phyloP scores from a whole-genome alignment of 2,797 vertebrate species.

The Danio aesculapii region DNA sequence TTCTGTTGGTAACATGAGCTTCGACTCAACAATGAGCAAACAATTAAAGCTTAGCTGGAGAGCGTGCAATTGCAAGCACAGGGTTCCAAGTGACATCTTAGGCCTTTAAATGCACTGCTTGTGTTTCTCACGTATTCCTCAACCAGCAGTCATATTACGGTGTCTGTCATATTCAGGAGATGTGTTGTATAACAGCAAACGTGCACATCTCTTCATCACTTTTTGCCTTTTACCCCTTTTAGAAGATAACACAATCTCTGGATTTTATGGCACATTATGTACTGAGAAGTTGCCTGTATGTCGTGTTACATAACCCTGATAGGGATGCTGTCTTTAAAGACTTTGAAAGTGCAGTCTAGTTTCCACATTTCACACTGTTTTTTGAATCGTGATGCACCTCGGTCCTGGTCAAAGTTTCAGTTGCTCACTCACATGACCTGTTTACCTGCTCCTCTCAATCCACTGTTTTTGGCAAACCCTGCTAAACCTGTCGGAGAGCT shows the following conservation, averaged over 20 bases:
- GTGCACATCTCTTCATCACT: slow-evolving; percentile 19
- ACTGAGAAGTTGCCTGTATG: slow-evolving; percentile 11
- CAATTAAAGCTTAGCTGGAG: slow-evolving; percentile 62
- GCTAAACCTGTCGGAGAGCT: slow-evolving; percentile 75
- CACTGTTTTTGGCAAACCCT: slow-evolving; percentile 55
- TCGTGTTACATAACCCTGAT: slow-evolving; percentile 8
- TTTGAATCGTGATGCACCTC: slow-evolving; percentile 1
- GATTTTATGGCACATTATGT: slow-evolving; percentile 60
- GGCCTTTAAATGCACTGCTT: not conserved
- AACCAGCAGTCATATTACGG: not conserved
- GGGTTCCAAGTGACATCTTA: not conserved
- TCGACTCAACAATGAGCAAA: slow-evolving; percentile 70
- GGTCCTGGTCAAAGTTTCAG: slow-evolving; percentile 28
- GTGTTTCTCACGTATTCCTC: not conserved
- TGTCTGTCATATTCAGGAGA: slow-evolving; percentile 8
- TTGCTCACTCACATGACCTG: slow-evolving; percentile 46
- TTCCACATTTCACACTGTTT: slow-evolving; percentile 10
- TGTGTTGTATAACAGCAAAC: slow-evolving; percentile 51
- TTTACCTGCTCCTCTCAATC: slow-evolving; percentile 50
- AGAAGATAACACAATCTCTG: slow-evolving; percentile 61
- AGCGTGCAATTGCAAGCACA: slow-evolving; percentile 63
- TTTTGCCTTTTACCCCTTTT: slow-evolving; percentile 61
- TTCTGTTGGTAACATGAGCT: slow-evolving; percentile 74
- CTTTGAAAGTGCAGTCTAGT: not conserved
- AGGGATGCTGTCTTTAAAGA: not conserved